Evolutionary conservation across 2,888 invertebrate species (phyloP).

Genomic region (Ectropis crepuscularia): DNA sequence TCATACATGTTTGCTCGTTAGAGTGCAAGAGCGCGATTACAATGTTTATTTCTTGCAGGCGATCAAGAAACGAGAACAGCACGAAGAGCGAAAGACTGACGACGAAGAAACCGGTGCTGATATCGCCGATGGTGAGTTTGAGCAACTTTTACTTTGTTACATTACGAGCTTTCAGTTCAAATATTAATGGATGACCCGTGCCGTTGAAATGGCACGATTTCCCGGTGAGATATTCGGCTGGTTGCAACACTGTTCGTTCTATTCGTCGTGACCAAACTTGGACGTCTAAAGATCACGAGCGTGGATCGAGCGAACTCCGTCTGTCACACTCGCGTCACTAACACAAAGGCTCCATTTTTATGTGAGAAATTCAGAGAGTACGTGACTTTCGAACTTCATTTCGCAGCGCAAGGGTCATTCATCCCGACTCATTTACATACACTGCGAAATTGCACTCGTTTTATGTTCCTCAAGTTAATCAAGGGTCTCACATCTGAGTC

Average conservation of each 20-base stretch:
- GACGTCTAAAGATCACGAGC: conserved; percentile 64
- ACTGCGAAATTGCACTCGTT: conserved; percentile 30
- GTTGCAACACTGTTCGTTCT: conserved; percentile 68
- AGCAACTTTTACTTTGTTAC: conserved; percentile 37
- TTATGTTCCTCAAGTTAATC: background rate
- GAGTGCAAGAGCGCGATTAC: conserved; percentile 29
- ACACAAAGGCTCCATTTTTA: conserved; percentile 63
- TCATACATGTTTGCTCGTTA: conserved; percentile 39
- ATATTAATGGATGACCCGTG: conserved; percentile 35
- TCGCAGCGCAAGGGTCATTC: conserved; percentile 35
- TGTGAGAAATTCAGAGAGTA: conserved; percentile 59
- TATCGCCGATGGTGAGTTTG: conserved; percentile 72
- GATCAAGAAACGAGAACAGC: conserved; percentile 77
- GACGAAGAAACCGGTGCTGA: conserved; percentile 72
- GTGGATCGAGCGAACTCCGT: conserved; percentile 56
- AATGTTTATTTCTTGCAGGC: conserved; percentile 69
- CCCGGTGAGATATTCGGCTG: conserved; percentile 57
- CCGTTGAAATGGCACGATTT: conserved; percentile 54
- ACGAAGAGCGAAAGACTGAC: conserved; percentile 75
- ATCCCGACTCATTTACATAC: conserved; percentile 32
- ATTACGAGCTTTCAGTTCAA: conserved; percentile 32
- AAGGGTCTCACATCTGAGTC: conserved; percentile 1
- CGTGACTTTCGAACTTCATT: conserved; percentile 59
- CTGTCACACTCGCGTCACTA: conserved; percentile 62
- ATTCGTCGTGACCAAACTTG: conserved; percentile 73